phyloP scores from a whole-genome alignment of 2,797 vertebrate genomes.

The Astyanax mexicanus region DNA sequence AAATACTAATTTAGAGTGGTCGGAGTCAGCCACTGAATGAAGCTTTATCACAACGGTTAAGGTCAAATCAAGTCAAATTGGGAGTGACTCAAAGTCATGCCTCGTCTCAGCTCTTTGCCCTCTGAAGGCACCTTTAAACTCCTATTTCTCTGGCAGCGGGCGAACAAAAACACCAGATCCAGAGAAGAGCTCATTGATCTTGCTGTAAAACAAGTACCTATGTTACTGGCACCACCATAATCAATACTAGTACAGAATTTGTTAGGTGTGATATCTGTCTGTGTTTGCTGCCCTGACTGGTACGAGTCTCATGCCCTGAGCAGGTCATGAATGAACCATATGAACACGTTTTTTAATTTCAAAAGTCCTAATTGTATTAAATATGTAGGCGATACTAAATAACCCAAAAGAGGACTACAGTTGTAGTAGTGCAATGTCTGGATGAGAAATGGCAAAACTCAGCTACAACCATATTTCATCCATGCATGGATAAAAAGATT shows the following conservation, averaged over 20 bases:
- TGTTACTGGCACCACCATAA: slow-evolving; percentile 61
- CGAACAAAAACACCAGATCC: slow-evolving; percentile 48
- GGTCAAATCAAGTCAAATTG: slow-evolving; percentile 36
- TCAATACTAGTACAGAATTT: slow-evolving; percentile 57
- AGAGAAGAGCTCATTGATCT: slow-evolving; percentile 57
- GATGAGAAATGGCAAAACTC: background rate
- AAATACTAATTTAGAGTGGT: too few relatives aligned
- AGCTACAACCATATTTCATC: slow-evolving; percentile 6
- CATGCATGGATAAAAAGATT: background rate
- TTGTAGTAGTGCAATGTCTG: too few relatives aligned
- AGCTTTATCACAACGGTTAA: slow-evolving; percentile 14
- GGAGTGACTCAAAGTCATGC: slow-evolving; percentile 19
- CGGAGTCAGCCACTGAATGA: too few relatives aligned
- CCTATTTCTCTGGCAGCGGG: slow-evolving; percentile 37
- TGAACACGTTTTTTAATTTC: background rate
- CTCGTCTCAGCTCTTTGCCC: slow-evolving; percentile 27
- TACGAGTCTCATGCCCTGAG: slow-evolving; percentile 36
- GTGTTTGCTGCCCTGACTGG: slow-evolving; percentile 43
- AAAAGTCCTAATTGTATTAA: too few relatives aligned
- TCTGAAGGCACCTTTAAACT: slow-evolving; percentile 53
- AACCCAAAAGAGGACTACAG: background rate
- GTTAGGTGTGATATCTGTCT: slow-evolving; percentile 45
- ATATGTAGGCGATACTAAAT: background rate
- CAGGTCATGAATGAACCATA: background rate
- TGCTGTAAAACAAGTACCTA: slow-evolving; percentile 57